These are phyloP conservation scores for Thaumatotibia leucotreta DNA, from an alignment of 1,140 invertebrate genomes.

Conservation along the genomic window DNA sequence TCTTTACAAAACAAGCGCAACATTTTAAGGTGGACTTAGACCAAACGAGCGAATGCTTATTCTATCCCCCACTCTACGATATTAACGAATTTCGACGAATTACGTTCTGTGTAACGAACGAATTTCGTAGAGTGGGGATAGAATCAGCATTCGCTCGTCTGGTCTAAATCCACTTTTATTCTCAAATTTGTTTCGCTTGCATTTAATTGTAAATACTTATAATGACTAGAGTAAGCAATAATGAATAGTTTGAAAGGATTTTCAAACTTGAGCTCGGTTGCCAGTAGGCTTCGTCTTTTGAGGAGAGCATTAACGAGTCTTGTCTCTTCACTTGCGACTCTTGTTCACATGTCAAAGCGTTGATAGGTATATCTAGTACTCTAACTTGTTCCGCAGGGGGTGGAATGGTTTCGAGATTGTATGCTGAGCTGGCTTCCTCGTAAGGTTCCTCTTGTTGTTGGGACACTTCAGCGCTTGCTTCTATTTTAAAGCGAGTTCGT, in stretches of 20 bases:
- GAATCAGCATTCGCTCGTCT: no score
- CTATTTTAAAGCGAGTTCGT: conserved; percentile 31
- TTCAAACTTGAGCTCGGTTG: conserved; percentile 40
- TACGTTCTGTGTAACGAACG: no score
- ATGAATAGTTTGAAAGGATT: conserved; percentile 32
- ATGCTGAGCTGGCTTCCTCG: conserved; percentile 31
- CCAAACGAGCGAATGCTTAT: no score
- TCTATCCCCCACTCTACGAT: no score
- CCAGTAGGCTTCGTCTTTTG: conserved; percentile 64
- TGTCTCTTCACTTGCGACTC: conserved; percentile 49
- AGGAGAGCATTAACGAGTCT: conserved; percentile 65
- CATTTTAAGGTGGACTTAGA: no score
- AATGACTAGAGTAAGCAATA: conserved; percentile 36
- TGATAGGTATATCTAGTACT: conserved; percentile 44
- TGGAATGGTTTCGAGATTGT: conserved; percentile 45
- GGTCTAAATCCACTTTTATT: no score
- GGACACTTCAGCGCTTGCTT: conserved; percentile 32
- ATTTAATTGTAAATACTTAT: conserved; percentile 16
- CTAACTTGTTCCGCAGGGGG: conserved; percentile 38
- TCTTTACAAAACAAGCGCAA: conserved; percentile 4
- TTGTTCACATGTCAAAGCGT: conserved; percentile 46
- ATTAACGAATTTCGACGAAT: no score
- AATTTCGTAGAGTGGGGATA: no score
- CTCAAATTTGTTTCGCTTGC: background rate
- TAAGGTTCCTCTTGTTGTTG: conserved; percentile 45